Evolutionary conservation across 1,140 invertebrate species (phyloP).

Genomic region (Dysdera silvatica): DNA sequence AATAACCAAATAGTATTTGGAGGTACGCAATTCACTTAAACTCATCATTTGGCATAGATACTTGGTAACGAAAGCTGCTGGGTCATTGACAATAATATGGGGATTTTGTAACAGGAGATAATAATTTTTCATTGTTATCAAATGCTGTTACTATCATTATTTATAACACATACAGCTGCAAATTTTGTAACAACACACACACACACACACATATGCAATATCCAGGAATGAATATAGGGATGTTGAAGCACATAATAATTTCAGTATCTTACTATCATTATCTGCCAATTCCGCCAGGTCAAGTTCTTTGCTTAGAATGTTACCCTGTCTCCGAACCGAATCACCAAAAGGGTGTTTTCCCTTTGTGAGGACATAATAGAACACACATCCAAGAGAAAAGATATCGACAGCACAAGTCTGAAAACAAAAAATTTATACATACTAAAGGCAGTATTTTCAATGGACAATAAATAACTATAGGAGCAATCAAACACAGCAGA

Average conservation of each 20-base stretch:
- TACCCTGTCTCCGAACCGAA: constrained; percentile 72
- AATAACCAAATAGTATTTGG: too few relatives aligned
- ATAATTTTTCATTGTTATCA: too few relatives aligned
- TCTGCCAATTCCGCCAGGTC: constrained; percentile 41
- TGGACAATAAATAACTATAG: neutral
- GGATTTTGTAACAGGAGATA: too few relatives aligned
- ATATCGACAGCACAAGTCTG: constrained; percentile 92
- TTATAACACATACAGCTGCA: too few relatives aligned
- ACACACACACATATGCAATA: too few relatives aligned
- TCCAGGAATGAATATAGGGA: too few relatives aligned
- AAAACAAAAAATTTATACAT: constrained; percentile 38
- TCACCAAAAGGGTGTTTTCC: constrained; percentile 96
- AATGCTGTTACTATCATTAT: too few relatives aligned
- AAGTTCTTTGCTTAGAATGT: constrained; percentile 69
- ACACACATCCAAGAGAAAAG: constrained; percentile 95
- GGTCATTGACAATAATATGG: too few relatives aligned
- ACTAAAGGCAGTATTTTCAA: neutral
- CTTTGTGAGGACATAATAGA: constrained; percentile 86
- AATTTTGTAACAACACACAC: too few relatives aligned
- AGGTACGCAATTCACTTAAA: too few relatives aligned
- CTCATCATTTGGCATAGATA: too few relatives aligned
- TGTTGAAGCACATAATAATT: neutral
- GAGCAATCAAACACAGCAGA: neutral
- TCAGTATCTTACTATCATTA: constrained; percentile 29
- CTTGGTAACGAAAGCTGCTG: too few relatives aligned